Base-by-base conservation (phyloP, 2,888 invertebrate species). In the Siphonodentalium dalli region DNA sequence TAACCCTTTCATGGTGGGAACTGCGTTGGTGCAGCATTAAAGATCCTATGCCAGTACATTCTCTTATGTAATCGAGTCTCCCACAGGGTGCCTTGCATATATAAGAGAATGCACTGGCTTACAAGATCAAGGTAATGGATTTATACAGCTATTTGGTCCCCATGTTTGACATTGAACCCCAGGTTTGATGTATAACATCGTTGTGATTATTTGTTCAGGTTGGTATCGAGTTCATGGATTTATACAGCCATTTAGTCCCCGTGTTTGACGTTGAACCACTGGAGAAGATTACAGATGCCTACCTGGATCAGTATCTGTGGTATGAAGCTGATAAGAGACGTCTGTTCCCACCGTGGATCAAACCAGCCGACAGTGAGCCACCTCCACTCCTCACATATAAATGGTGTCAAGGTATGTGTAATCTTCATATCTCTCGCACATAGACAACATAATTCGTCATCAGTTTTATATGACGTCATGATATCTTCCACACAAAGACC, bases 211-310 rank as follows among this genome's bases (percentile, higher is more conserved):
- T 27, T 55, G 61, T 69, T 42, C 71, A 91, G 90, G 91, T 93
- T 53, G 97, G 98, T 37, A 99, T 99, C 74, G 99, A 99, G 83
- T 99, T 99, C 83, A 99, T 99, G 99, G 99, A 99, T 81, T 86
- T 99, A 50, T 99, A 99, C 85, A 97, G 96, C 56, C 98, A 99
- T 78, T 83, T 99, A 59, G 95, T 99, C 61, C 99, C 99, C 0
- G 99, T 99, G 0, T 99, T 99, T 80, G 99, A 99, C 80, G 97
- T 99, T 35, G 99, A 99, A 76, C 99, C 99, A 0, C 84, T 99
- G 49, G 99, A 99, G 83, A 99, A 99, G 84, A 99, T 99, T 60
- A 99, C 99, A 0, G 99, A 99, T 79, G 99, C 99, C 0, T 99
- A 99, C 83, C 85, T 99, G 51, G 99, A 99, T 85, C 99, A 99